A percentile compares a stretch with the other conserved stretches of the same genome.
phyloP scores from a whole-genome alignment of 2,113 vertebrate species.

The Tretioscincus oriximinensis region DNA sequence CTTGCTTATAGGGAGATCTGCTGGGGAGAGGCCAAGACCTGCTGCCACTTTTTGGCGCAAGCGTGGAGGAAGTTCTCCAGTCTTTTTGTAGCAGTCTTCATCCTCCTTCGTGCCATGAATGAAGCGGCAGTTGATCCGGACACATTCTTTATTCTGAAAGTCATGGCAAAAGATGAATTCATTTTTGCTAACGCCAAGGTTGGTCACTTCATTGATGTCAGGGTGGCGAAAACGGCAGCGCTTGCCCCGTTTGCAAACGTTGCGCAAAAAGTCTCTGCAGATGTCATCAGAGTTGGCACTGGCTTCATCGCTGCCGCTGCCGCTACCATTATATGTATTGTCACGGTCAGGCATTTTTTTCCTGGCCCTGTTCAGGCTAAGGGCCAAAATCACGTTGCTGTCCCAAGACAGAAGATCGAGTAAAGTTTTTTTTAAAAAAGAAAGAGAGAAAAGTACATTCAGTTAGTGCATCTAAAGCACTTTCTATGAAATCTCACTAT shows the following conservation, averaged over 20 bases:
- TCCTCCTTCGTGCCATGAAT: conserved; percentile 96
- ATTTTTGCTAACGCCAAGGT: conserved; percentile 94
- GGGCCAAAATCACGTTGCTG: conserved; percentile 25
- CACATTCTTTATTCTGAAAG: conserved; percentile 95
- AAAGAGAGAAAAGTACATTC: background rate
- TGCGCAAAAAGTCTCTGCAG: conserved; percentile 93
- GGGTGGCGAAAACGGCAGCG: conserved; percentile 95
- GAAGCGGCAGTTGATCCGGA: conserved; percentile 91
- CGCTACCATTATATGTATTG: conserved; percentile 73
- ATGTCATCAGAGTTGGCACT: conserved; percentile 79
- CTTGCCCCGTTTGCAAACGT: conserved; percentile 94
- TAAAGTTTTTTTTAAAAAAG: background rate
- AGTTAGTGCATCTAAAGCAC: background rate
- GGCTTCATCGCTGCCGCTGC: conserved; percentile 74
- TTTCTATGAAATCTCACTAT: background rate
- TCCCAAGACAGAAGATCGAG: background rate
- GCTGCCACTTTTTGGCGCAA: conserved; percentile 91
- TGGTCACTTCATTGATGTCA: conserved; percentile 90
- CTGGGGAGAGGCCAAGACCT: conserved; percentile 86
- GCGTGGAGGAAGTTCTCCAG: conserved; percentile 87
- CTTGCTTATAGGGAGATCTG: conserved; percentile 90
- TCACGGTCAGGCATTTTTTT: conserved; percentile 90
- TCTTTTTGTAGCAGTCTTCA: conserved; percentile 96
- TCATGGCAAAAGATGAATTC: conserved; percentile 98
- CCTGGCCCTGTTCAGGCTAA: conserved; percentile 46